Evolutionary conservation across 2,888 invertebrate genomes (phyloP).

Genomic region (Melieria omissa): DNA sequence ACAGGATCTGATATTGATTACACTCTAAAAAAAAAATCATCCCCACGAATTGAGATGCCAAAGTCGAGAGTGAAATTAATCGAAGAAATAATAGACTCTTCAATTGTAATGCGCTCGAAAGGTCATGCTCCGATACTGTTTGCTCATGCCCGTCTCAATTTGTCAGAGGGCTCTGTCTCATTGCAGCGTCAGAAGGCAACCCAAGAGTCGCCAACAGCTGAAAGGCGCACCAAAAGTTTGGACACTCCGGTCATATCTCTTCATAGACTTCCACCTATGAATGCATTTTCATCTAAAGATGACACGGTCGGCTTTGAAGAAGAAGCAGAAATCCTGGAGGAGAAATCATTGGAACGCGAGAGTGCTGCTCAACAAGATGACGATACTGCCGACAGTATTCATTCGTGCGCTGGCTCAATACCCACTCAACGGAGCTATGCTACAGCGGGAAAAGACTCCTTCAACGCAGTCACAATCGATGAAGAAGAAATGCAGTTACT

Average conservation of each 20-base stretch:
- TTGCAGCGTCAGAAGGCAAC: slow-evolving; percentile 81
- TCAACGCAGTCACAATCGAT: slow-evolving; percentile 69
- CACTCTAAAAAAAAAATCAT: slow-evolving; percentile 58
- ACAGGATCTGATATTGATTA: slow-evolving; percentile 72
- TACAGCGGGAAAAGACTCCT: slow-evolving; percentile 61
- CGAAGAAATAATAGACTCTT: slow-evolving; percentile 76
- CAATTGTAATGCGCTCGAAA: slow-evolving; percentile 74
- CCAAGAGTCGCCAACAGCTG: slow-evolving; percentile 78
- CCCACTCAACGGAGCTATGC: slow-evolving; percentile 61
- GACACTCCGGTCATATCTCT: slow-evolving; percentile 86
- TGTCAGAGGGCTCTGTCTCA: slow-evolving; percentile 84
- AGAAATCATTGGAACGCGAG: slow-evolving; percentile 68
- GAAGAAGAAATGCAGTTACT: slow-evolving; percentile 71
- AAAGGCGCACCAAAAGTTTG: slow-evolving; percentile 83
- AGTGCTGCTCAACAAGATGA: slow-evolving; percentile 68
- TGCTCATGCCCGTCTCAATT: slow-evolving; percentile 81
- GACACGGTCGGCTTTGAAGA: slow-evolving; percentile 85
- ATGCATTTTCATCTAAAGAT: slow-evolving; percentile 89
- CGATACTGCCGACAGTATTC: slow-evolving; percentile 68
- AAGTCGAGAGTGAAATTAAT: slow-evolving; percentile 70
- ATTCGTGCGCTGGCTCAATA: slow-evolving; percentile 66
- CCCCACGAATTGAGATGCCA: slow-evolving; percentile 46
- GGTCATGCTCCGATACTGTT: slow-evolving; percentile 83
- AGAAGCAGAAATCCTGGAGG: slow-evolving; percentile 73
- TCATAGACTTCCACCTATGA: slow-evolving; percentile 81